Evolutionary conservation across 1,140 invertebrate genomes (phyloP), one percentile per base, ranked within the genome.

Genomic region (Camponotus pennsylvanicus): DNA sequence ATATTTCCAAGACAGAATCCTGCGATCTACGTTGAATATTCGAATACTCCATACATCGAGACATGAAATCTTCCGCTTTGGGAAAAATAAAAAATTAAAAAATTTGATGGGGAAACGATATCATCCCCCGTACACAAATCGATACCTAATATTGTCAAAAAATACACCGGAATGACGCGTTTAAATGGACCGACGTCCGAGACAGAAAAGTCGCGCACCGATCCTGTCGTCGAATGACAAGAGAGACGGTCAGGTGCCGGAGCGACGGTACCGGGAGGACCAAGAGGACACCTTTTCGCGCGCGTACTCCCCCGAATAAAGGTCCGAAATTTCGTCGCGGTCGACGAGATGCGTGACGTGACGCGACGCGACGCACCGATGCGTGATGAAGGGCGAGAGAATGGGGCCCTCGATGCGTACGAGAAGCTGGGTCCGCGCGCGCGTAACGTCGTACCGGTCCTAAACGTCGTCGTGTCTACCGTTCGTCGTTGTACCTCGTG

Each of bases 401-500:
- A 73, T 71, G 80, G 86, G 55, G 77, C 71, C 77, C 61, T 73
- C 49, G 6, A 52, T 52, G 59, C 87, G 85, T 69, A 63, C 82
- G 49, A 59, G 32, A 70, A 71, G 57, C 76, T 85, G 82, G 73
- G 69, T 75, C 86, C 86, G 78, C 85, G 88, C 85, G 88, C 57
- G 79, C 67, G 77, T 88, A 87, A 88, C 89, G 89, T 88, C 64
- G 76, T 82, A 87, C 85, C 78, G 78, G 79, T 75, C 69, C 40
- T 37, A 83, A 52, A 83, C 79, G 89, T 90, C 80, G 78, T 85
- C 88, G 88, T 89, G 66, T 90, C 89, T 91, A 85, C 84, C 49
- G 89, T 84, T 90, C 83, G 76, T 90, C 91, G 91, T 92, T 91
- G 88, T 91, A 94, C 92, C 92, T 94, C 92, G 92, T 95, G 93